A percentile compares a stretch with the other conserved stretches of the same genome.
Evolutionary conservation across 2,797 vertebrate species (phyloP).

Genomic region (Apogon hyalosoma): DNA sequence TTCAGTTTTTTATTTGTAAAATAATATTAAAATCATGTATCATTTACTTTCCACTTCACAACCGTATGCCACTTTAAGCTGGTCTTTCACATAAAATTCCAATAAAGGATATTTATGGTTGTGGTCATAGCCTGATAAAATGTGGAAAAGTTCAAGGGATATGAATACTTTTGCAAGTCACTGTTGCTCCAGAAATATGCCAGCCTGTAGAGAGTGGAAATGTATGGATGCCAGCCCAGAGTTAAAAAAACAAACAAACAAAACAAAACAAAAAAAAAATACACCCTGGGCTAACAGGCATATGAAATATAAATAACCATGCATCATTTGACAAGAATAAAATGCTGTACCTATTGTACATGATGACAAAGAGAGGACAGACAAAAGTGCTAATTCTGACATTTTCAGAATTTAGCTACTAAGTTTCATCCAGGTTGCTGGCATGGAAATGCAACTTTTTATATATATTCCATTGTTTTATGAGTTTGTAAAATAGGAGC

Average conservation of each 20-base stretch:
- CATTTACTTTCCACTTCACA: no score
- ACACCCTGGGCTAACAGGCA: slow-evolving; percentile 23
- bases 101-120: no score
- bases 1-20: no score
- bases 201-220: slow-evolving; percentile 44
- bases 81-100: no score
- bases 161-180: no score
- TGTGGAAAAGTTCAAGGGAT: no score
- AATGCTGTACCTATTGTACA: slow-evolving; percentile 17
- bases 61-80: no score
- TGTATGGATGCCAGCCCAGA: slow-evolving; percentile 19
- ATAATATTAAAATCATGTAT: no score
- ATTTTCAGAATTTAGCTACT: slow-evolving; percentile 39
- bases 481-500: slow-evolving; percentile 23
- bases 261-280: no score
- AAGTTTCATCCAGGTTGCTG: slow-evolving; percentile 44
- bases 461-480: slow-evolving; percentile 63
- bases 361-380: slow-evolving; percentile 7
- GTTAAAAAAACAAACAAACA: slow-evolving; percentile 19
- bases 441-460: slow-evolving; percentile 45
- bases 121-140: no score
- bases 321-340: slow-evolving; percentile 33
- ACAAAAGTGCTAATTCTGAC: slow-evolving; percentile 34
- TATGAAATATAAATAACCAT: slow-evolving; percentile 29
- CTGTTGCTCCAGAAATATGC: slow-evolving; percentile 43